Conservation (phyloP, 2,113 vertebrate genomes). For the Pampusana beccarii region DNA sequence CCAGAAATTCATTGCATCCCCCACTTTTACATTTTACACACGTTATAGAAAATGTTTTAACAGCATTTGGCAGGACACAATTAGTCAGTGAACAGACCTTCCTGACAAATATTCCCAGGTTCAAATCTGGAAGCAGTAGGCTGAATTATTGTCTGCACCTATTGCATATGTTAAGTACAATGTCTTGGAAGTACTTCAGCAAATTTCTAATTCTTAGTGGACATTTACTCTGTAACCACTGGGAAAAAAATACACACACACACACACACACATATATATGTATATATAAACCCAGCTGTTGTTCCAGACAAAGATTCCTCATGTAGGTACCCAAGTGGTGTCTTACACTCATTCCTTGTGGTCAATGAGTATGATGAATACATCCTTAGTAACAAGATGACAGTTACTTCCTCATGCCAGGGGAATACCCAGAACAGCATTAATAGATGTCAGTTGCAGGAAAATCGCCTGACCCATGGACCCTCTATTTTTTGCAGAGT, state of each 20-base stretch:
- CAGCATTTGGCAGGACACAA: neutral
- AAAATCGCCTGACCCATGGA: neutral
- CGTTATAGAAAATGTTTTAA: neutral
- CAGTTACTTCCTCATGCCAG: neutral
- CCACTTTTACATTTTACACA: neutral
- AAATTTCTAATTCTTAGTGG: neutral
- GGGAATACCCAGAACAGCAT: constrained; percentile 1
- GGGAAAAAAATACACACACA: neutral
- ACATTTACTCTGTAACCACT: neutral
- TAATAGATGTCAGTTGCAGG: neutral
- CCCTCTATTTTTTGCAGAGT: neutral
- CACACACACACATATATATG: no score
- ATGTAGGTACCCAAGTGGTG: neutral
- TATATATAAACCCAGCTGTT: neutral
- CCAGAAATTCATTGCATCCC: neutral
- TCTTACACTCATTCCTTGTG: constrained; percentile 17
- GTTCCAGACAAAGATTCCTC: neutral
- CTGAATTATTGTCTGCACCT: neutral
- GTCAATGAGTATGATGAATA: neutral
- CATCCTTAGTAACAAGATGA: constrained; percentile 49
- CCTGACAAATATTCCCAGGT: neutral
- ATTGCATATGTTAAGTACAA: neutral
- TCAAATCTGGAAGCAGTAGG: neutral
- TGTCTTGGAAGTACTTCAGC: neutral
- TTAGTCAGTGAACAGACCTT: neutral